phyloP scores from a whole-genome alignment of 2,888 invertebrate genomes.

The Orthonevra nobilis region DNA sequence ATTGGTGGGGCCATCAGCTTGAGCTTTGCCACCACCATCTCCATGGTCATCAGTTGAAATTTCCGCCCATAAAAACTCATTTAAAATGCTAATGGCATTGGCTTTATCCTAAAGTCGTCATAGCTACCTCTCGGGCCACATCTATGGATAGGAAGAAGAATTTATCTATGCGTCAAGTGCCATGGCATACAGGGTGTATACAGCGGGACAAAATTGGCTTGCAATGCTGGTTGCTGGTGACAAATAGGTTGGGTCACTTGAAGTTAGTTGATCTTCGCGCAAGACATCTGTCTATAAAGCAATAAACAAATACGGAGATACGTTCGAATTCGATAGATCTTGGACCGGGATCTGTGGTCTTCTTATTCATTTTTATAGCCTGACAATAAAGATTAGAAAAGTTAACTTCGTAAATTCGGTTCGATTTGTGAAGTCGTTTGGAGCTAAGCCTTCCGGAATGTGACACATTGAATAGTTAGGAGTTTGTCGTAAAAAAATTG shows the following conservation, averaged over 20 bases:
- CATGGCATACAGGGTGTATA: too few relatives aligned
- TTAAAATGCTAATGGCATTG: conserved; percentile 70
- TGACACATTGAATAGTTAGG: conserved; percentile 5
- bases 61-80: conserved; percentile 67
- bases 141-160: conserved; percentile 31
- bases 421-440: conserved; percentile 37
- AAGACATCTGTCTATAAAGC: conserved; percentile 19
- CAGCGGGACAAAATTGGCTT: conserved; percentile 53
- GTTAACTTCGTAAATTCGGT: conserved; percentile 39
- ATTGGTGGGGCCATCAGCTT: conserved; percentile 12
- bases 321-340: conserved; percentile 21
- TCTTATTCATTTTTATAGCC: conserved; percentile 2
- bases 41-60: conserved; percentile 65
- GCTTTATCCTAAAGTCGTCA: conserved; percentile 65
- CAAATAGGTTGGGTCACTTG: conserved; percentile 15
- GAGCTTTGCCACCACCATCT: conserved; percentile 19
- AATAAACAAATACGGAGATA: conserved; percentile 14
- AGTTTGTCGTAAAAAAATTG: conserved; percentile 9
- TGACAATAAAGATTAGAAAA: conserved; percentile 36
- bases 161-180: conserved; percentile 40
- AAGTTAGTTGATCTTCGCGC: conserved; percentile 34
- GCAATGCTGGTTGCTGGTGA: too few relatives aligned
- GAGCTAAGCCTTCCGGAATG: conserved; percentile 17
- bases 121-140: conserved; percentile 1
- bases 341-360: conserved; percentile 12